A percentile compares a stretch with the other conserved stretches of the same genome.
phyloP scores from a whole-genome alignment of 2,113 vertebrate genomes.

The Mesocricetus auratus region DNA sequence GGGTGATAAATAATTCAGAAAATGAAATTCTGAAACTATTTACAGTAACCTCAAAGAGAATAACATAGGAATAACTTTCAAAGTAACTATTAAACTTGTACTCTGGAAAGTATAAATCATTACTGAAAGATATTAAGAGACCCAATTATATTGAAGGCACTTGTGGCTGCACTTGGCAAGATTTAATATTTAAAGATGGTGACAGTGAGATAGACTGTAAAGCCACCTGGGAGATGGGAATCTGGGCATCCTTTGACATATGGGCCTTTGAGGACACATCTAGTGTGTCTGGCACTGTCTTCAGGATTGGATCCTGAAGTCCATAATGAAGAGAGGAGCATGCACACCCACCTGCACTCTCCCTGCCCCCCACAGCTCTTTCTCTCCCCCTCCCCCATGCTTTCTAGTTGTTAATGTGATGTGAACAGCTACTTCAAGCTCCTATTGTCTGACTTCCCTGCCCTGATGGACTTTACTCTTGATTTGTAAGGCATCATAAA shows the following conservation, averaged over 20 bases:
- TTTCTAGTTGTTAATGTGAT: not conserved
- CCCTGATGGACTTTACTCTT: not conserved
- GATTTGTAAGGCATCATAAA: not conserved
- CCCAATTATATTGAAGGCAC: not conserved
- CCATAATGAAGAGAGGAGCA: not conserved
- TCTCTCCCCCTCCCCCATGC: not conserved
- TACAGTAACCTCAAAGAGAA: not conserved
- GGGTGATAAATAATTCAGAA: not conserved
- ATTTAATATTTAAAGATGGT: not conserved
- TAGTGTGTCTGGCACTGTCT: not conserved
- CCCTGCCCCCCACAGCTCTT: too few relatives aligned
- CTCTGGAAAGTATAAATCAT: not conserved
- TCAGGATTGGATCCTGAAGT: not conserved
- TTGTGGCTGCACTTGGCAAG: not conserved
- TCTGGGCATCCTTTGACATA: not conserved
- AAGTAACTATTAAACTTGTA: not conserved
- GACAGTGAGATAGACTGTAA: not conserved
- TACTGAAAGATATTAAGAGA: not conserved
- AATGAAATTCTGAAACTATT: constrained; percentile 33
- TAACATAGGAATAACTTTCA: not conserved
- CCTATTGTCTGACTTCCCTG: not conserved
- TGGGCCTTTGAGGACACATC: not conserved
- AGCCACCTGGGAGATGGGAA: too few relatives aligned
- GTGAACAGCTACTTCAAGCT: not conserved
- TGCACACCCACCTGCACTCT: too few relatives aligned